Conservation (phyloP, 2,888 invertebrate species). For the Diplolepis rosae region DNA sequence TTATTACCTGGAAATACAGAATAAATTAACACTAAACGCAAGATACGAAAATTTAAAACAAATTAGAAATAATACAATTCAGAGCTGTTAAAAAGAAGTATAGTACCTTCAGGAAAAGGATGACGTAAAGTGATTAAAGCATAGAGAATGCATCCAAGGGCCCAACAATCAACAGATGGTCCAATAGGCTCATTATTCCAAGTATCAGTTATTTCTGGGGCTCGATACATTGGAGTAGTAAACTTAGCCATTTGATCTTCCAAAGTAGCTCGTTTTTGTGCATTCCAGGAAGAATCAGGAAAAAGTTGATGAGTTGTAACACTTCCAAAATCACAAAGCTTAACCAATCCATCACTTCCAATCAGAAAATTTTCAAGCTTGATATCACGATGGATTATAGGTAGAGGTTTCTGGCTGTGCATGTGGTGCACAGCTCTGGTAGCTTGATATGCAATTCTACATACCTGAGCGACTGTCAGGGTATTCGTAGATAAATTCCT, state of each 20-base stretch:
- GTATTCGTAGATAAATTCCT: constrained; percentile 67
- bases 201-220: constrained; percentile 98
- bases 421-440: constrained; percentile 93
- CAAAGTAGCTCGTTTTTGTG: constrained; percentile 90
- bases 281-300: constrained; percentile 94
- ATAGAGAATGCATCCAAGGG: constrained; percentile 95
- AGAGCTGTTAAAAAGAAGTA: not conserved
- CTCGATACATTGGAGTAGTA: constrained; percentile 96
- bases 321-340: constrained; percentile 98
- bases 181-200: constrained; percentile 97
- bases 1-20: constrained; percentile 79
- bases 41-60: not conserved
- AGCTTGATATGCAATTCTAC: constrained; percentile 93
- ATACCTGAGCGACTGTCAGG: constrained; percentile 81
- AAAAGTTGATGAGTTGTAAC: constrained; percentile 87
- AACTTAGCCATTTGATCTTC: constrained; percentile 92
- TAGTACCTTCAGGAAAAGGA: constrained; percentile 93
- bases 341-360: constrained; percentile 88
- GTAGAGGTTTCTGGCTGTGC: constrained; percentile 89
- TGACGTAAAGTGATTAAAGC: constrained; percentile 94
- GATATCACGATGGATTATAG: constrained; percentile 96
- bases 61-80: not conserved
- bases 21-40: not conserved
- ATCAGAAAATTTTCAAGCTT: constrained; percentile 97
- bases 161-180: constrained; percentile 95